Percentiles rank a stretch among this genome's conserved stretches.
Evolutionary conservation across 2,797 vertebrate species (phyloP).

Genomic region (Megalops cyprinoides): DNA sequence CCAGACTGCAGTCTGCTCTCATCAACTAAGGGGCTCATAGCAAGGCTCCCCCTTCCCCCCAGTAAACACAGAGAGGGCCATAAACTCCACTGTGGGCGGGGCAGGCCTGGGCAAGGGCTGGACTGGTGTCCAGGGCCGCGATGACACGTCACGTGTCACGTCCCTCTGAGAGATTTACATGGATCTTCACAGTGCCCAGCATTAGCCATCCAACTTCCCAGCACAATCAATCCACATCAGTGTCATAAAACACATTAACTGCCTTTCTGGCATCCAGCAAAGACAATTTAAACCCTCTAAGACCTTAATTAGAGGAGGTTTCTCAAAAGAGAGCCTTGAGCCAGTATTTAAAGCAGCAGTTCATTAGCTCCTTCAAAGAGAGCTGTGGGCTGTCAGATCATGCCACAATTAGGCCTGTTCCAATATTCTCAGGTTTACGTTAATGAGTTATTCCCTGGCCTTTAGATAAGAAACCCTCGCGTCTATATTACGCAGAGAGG

Average conservation of each 20-base stretch:
- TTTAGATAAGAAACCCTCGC: conserved; percentile 2
- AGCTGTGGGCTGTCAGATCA: conserved; percentile 4
- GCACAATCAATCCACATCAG: neutral
- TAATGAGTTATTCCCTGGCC: conserved; percentile 3
- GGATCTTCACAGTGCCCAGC: neutral
- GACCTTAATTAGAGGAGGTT: conserved; percentile 16
- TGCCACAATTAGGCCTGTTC: neutral
- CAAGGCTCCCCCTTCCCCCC: no score
- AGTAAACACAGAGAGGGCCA: neutral
- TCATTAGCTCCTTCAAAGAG: conserved; percentile 20
- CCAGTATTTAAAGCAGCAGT: conserved; percentile 12
- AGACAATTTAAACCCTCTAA: conserved; percentile 6
- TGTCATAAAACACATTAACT: conserved; percentile 17
- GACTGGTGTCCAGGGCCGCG: neutral
- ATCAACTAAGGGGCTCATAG: no score
- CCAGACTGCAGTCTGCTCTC: no score
- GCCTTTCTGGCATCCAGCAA: conserved; percentile 12
- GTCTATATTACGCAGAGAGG: neutral
- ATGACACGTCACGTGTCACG: neutral
- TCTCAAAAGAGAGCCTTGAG: neutral
- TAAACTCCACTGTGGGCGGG: neutral
- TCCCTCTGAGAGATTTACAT: conserved; percentile 2
- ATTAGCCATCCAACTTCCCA: neutral
- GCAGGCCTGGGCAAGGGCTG: neutral
- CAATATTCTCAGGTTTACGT: neutral